Evolutionary conservation across 1,140 invertebrate species (phyloP).

Genomic region (Drosophila repletoides): DNA sequence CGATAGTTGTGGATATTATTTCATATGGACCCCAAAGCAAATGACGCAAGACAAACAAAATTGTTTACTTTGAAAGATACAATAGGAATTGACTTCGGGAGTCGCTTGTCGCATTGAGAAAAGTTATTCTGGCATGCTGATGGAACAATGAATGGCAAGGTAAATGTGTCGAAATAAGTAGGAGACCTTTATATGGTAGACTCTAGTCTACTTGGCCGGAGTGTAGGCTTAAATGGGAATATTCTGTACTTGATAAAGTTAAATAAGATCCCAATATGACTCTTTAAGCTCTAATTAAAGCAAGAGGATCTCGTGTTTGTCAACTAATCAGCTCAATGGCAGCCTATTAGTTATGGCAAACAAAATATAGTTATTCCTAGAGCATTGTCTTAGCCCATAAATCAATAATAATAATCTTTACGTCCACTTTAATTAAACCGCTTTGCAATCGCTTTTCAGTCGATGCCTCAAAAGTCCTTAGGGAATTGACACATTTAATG

Average conservation of each 20-base stretch:
- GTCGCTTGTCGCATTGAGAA: not conserved
- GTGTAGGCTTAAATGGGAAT: too few species aligned
- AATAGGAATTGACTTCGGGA: slow-evolving; percentile 7
- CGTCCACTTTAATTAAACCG: not conserved
- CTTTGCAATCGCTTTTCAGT: not conserved
- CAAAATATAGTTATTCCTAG: too few species aligned
- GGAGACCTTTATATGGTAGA: too few species aligned
- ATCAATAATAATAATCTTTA: not conserved
- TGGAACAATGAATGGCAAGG: slow-evolving; percentile 7
- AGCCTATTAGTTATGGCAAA: too few species aligned
- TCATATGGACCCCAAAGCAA: slow-evolving; percentile 6
- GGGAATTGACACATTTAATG: slow-evolving; percentile 17
- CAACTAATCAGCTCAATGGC: too few species aligned
- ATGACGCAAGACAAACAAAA: slow-evolving; percentile 25
- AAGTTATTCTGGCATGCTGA: slow-evolving; percentile 6
- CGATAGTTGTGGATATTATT: slow-evolving; percentile 11
- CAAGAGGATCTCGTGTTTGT: too few species aligned
- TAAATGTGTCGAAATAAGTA: too few species aligned
- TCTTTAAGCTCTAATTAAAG: too few species aligned
- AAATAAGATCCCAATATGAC: not conserved
- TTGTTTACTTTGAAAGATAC: slow-evolving; percentile 12
- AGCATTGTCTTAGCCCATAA: not conserved
- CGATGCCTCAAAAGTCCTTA: not conserved
- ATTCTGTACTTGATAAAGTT: too few species aligned
- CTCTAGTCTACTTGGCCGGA: too few species aligned